These are phyloP conservation scores for Rallus limicola DNA, from an alignment of 2,113 vertebrate genomes.

Conservation along the genomic window DNA sequence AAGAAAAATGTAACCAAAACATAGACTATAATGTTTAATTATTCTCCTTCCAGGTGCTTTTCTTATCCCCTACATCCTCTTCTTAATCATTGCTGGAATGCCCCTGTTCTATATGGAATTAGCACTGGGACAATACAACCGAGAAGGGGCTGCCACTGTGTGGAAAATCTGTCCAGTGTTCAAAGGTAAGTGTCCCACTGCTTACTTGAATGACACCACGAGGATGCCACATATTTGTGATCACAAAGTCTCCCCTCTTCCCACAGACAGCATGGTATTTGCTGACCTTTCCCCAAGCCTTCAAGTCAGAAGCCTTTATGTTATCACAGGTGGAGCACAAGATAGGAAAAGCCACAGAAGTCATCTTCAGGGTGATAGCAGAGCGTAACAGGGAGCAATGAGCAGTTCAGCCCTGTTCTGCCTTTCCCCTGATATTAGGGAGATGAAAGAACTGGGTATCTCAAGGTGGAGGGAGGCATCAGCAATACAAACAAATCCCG, in stretches of 20 bases:
- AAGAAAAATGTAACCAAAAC: background rate
- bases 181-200: constrained; percentile 85
- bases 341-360: background rate
- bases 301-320: background rate
- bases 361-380: background rate
- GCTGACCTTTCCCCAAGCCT: background rate
- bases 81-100: constrained; percentile 98
- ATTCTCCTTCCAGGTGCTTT: constrained; percentile 86
- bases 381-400: background rate
- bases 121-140: constrained; percentile 95
- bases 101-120: constrained; percentile 99
- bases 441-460: background rate
- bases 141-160: constrained; percentile 94
- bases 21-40: background rate
- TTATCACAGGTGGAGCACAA: background rate
- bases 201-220: background rate
- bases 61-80: constrained; percentile 95
- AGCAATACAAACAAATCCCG: background rate
- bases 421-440: accelerated
- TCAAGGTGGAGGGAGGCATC: background rate
- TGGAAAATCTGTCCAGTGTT: constrained; percentile 99
- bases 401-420: background rate
- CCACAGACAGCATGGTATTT: background rate
- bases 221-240: background rate
- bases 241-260: background rate